A percentile compares a stretch with the other conserved stretches of the same genome.
phyloP scores from a whole-genome alignment of 2,113 vertebrate species.

The Canis aureus region DNA sequence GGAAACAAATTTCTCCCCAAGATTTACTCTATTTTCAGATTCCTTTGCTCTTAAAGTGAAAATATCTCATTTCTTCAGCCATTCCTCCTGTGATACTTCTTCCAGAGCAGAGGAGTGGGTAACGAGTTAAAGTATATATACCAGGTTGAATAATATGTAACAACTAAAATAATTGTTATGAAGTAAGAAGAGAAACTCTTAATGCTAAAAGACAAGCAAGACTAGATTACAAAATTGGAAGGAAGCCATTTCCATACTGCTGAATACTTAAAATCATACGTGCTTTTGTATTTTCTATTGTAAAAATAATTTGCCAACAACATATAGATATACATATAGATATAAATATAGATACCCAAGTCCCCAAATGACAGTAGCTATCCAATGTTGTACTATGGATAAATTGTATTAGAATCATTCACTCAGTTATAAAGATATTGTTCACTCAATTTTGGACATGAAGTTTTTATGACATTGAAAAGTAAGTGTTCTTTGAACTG shows the following conservation, averaged over 20 bases:
- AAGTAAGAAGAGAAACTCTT: neutral
- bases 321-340: slow-evolving; percentile 40
- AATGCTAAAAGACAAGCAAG: slow-evolving; percentile 44
- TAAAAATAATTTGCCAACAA: slow-evolving; percentile 72
- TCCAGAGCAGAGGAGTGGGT: slow-evolving; percentile 24
- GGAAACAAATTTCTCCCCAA: slow-evolving; percentile 50
- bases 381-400: neutral
- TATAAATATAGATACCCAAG: neutral
- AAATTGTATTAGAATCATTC: neutral
- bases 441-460: slow-evolving; percentile 19
- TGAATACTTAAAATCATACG: slow-evolving; percentile 35
- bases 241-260: slow-evolving; percentile 53
- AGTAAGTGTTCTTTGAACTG: neutral
- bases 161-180: neutral
- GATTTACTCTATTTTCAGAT: slow-evolving; percentile 65
- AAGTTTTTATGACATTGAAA: slow-evolving; percentile 13
- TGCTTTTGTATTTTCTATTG: slow-evolving; percentile 63
- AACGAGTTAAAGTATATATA: slow-evolving; percentile 44
- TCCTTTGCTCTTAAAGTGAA: slow-evolving; percentile 61
- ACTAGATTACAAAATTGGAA: slow-evolving; percentile 66
- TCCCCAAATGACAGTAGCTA: neutral
- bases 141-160: neutral
- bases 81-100: slow-evolving; percentile 61
- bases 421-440: neutral
- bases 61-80: slow-evolving; percentile 67